Percentiles rank a stretch among this genome's conserved stretches.
phyloP scores from a whole-genome alignment of 2,113 vertebrate species.

The Pica pica region DNA sequence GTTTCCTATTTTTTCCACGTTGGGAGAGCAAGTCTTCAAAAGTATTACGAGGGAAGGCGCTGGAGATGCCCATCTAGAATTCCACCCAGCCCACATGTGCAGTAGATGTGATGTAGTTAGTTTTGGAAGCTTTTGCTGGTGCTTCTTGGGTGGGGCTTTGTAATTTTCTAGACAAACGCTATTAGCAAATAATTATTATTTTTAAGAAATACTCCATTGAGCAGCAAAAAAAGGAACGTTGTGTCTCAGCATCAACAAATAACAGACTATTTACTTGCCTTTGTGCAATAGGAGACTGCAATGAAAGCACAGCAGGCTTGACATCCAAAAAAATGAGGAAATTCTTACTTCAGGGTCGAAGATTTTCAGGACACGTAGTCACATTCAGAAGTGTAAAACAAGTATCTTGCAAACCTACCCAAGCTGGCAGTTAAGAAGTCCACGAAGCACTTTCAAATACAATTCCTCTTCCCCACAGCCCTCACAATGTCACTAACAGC shows the following conservation, averaged over 20 bases:
- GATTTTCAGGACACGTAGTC: background rate
- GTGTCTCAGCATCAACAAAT: background rate
- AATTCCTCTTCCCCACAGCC: background rate
- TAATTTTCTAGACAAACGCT: background rate
- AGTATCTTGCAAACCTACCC: background rate
- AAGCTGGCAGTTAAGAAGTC: background rate
- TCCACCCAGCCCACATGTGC: background rate
- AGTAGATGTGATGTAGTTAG: background rate
- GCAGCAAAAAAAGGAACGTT: background rate
- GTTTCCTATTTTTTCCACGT: background rate
- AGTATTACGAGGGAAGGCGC: background rate
- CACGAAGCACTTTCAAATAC: background rate
- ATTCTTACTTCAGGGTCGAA: background rate
- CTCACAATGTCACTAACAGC: background rate
- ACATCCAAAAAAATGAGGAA: background rate
- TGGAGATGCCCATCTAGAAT: background rate
- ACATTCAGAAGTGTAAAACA: background rate
- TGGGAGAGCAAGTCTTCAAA: background rate
- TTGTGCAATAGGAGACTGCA: background rate
- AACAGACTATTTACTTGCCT: background rate
- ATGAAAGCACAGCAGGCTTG: background rate
- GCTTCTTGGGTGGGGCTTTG: background rate
- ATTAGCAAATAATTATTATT: background rate
- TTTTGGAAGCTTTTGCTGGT: constrained; percentile 23
- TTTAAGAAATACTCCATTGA: background rate